Percentiles rank a stretch among this genome's conserved stretches.
phyloP scores from a whole-genome alignment of 2,113 vertebrate species.

The Ailurus styani region DNA sequence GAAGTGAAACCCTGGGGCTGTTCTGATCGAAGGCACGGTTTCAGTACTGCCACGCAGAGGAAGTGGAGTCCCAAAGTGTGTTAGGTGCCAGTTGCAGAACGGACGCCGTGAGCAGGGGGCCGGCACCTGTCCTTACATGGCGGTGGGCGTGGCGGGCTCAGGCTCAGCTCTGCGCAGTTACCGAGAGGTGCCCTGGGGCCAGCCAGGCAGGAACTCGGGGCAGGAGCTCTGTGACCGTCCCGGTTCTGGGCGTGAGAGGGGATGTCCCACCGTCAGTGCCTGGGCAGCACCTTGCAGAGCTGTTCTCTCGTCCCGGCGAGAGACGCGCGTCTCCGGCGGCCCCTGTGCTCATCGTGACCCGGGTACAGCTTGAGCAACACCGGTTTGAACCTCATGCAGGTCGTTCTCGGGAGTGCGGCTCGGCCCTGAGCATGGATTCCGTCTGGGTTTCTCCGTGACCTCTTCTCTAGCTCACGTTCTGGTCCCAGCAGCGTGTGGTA shows the following conservation, averaged over 20 bases:
- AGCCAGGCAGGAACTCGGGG: rapidly evolving
- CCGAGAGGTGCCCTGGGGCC: background rate
- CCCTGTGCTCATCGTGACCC: rapidly evolving
- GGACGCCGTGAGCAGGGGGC: rapidly evolving
- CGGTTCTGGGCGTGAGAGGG: background rate
- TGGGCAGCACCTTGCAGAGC: background rate
- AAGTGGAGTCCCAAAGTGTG: rapidly evolving
- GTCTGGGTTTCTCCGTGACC: background rate
- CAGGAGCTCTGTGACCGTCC: background rate
- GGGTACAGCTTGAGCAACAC: background rate
- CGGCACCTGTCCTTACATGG: rapidly evolving
- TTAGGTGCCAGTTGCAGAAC: rapidly evolving
- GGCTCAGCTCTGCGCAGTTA: background rate
- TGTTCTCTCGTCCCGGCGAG: background rate
- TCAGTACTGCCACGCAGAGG: background rate
- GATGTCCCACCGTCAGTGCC: rapidly evolving
- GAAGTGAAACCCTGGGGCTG: background rate
- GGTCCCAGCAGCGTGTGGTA: background rate
- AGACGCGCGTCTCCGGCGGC: rapidly evolving
- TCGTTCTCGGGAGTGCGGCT: background rate
- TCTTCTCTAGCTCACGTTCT: background rate
- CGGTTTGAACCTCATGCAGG: background rate
- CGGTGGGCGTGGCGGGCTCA: rapidly evolving
- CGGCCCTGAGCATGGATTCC: background rate
- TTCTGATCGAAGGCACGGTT: rapidly evolving